Conservation (phyloP, 2,888 invertebrate genomes). For the Melanophora roralis region DNA sequence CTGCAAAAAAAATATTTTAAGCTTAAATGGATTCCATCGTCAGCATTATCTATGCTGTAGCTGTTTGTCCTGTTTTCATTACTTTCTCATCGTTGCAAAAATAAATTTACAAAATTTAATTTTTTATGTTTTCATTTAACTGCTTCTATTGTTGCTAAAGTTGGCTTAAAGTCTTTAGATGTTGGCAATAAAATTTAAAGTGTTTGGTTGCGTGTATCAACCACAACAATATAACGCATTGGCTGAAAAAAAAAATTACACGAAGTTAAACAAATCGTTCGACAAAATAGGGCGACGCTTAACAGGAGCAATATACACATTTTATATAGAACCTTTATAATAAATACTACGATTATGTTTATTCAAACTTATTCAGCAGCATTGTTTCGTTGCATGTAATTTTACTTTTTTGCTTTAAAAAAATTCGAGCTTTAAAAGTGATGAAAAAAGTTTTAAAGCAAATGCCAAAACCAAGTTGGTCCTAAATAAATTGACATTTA, state of each 20-base stretch:
- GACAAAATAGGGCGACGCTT: conserved; percentile 64
- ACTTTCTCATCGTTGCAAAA: too few relatives aligned
- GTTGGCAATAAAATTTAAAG: conserved; percentile 46
- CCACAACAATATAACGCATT: conserved; percentile 52
- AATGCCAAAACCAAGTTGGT: conserved; percentile 62
- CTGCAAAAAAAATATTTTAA: too few relatives aligned
- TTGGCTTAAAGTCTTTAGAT: conserved; percentile 6
- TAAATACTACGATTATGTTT: neutral
- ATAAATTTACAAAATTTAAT: too few relatives aligned
- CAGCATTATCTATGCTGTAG: too few relatives aligned
- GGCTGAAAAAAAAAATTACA: conserved; percentile 58
- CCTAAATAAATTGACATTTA: conserved; percentile 62
- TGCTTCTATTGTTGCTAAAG: conserved; percentile 11
- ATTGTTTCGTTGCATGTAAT: conserved; percentile 10
- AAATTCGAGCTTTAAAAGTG: too few relatives aligned
- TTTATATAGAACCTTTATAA: neutral
- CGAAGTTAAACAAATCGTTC: conserved; percentile 65
- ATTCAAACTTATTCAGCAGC: conserved; percentile 10
- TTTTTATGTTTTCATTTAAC: neutral
- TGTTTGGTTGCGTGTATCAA: conserved; percentile 64
- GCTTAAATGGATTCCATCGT: too few relatives aligned
- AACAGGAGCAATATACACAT: conserved; percentile 40
- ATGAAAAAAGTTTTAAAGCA: conserved; percentile 43
- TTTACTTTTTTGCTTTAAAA: neutral
- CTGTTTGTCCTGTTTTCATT: too few relatives aligned